A percentile compares a stretch with the other conserved stretches of the same genome.
These are phyloP conservation scores for Clinocottus analis DNA, from an alignment of 2,113 vertebrate species.

Conservation along the genomic window DNA sequence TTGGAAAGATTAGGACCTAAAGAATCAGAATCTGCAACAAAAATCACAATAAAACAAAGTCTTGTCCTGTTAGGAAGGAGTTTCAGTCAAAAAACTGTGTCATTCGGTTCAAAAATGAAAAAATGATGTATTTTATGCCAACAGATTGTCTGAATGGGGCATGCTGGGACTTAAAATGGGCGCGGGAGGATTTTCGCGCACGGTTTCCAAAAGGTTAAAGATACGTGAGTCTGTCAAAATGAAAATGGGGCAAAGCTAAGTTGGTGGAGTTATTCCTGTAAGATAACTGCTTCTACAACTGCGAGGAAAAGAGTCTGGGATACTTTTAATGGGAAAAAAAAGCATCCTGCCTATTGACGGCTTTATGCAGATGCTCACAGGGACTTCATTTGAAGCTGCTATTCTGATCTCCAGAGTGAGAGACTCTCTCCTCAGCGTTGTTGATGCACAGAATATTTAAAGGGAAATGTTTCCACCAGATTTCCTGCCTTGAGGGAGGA, in stretches of 20 bases:
- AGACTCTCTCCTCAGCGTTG: constrained; percentile 20
- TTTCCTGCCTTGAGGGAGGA: constrained; percentile 31
- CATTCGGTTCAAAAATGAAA: no score
- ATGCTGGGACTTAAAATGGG: no score
- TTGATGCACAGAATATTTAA: constrained; percentile 17
- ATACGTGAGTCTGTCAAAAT: not conserved
- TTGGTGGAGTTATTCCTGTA: not conserved
- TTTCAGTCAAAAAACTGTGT: no score
- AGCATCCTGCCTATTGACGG: not conserved
- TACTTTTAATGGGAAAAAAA: not conserved
- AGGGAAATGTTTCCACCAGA: constrained; percentile 52
- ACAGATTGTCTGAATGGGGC: no score
- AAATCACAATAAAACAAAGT: no score
- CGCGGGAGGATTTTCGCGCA: no score
- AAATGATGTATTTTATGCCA: no score
- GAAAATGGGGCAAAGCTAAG: not conserved
- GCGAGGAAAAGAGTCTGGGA: not conserved
- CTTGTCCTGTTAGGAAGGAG: no score
- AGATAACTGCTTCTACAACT: not conserved
- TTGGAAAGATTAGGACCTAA: no score
- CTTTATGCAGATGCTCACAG: not conserved
- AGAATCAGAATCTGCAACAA: no score
- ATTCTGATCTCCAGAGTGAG: constrained; percentile 1
- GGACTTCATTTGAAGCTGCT: constrained; percentile 10
- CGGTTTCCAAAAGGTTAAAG: no score